phyloP scores from a whole-genome alignment of 2,113 vertebrate species.

The Barnardius zonarius region DNA sequence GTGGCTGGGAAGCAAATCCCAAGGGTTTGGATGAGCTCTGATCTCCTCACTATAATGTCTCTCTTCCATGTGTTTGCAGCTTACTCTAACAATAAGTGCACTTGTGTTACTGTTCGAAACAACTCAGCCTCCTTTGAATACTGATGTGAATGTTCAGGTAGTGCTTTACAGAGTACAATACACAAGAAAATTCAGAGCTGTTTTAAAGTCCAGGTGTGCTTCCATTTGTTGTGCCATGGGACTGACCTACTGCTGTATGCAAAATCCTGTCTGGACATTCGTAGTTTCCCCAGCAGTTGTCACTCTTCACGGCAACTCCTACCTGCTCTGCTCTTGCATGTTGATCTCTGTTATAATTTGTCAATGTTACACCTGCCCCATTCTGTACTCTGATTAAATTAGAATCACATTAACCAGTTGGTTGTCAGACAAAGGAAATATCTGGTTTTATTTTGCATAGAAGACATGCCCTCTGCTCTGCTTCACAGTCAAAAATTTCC shows the following conservation, averaged over 20 bases:
- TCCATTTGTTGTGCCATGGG: not conserved
- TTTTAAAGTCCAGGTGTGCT: not conserved
- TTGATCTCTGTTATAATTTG: constrained; percentile 34
- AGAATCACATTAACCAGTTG: constrained; percentile 39
- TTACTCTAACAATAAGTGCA: not conserved
- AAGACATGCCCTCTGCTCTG: constrained; percentile 19
- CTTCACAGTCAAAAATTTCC: not conserved
- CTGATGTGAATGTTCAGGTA: not conserved
- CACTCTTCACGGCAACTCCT: not conserved
- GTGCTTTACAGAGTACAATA: not conserved
- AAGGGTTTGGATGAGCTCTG: not conserved
- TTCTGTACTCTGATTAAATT: constrained; percentile 46
- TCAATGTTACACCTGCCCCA: constrained; percentile 5
- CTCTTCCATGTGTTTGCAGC: not conserved
- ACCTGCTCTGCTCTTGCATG: not conserved
- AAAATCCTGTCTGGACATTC: not conserved
- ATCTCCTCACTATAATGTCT: not conserved
- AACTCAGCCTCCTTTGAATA: not conserved
- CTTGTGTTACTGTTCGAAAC: not conserved
- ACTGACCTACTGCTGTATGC: not conserved
- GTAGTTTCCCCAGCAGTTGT: not conserved
- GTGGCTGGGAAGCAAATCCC: not conserved
- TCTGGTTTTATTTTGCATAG: constrained; percentile 34
- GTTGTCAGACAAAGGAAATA: constrained; percentile 47
- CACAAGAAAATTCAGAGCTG: not conserved